phyloP scores from a whole-genome alignment of 2,888 invertebrate genomes.

The Oscheius sp. region DNA sequence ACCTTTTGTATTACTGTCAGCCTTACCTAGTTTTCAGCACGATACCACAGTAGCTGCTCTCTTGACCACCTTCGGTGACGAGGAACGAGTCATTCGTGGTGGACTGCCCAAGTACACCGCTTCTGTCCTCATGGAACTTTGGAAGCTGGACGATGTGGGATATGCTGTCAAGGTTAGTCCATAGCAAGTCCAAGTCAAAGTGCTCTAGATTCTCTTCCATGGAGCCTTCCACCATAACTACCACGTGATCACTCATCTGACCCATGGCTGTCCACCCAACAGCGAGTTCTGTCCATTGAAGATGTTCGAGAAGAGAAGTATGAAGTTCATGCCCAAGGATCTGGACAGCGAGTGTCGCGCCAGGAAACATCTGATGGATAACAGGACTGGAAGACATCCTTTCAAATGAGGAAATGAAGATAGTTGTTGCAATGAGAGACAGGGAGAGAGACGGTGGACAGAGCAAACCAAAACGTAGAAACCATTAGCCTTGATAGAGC shows the following conservation, averaged over 20 bases:
- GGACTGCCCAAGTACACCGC: constrained; percentile 70
- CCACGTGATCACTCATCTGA: constrained; percentile 63
- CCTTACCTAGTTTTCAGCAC: constrained; percentile 52
- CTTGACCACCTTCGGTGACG: constrained; percentile 69
- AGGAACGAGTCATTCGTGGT: constrained; percentile 65
- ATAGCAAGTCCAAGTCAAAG: neutral
- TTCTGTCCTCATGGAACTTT: constrained; percentile 66
- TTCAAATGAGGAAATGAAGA: too few species aligned
- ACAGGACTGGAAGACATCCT: constrained; percentile 19
- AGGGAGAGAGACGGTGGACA: too few species aligned
- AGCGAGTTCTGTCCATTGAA: constrained; percentile 59
- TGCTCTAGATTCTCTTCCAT: constrained; percentile 60
- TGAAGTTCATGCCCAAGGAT: constrained; percentile 46
- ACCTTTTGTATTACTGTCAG: constrained; percentile 19
- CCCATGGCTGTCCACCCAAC: constrained; percentile 60
- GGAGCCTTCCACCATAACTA: constrained; percentile 67
- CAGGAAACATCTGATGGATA: neutral
- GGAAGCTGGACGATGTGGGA: constrained; percentile 59
- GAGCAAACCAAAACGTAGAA: too few species aligned
- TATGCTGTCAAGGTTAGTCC: constrained; percentile 56
- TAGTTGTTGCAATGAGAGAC: too few species aligned
- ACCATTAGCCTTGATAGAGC: too few species aligned
- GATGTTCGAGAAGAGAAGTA: constrained; percentile 46
- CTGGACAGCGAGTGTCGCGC: constrained; percentile 40
- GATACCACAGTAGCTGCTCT: constrained; percentile 70